Evolutionary conservation across 64 coral and sea anemone genomes (phyloP), one percentile per base, ranked within the genome.

Genomic region (Orbicella faveolata): DNA sequence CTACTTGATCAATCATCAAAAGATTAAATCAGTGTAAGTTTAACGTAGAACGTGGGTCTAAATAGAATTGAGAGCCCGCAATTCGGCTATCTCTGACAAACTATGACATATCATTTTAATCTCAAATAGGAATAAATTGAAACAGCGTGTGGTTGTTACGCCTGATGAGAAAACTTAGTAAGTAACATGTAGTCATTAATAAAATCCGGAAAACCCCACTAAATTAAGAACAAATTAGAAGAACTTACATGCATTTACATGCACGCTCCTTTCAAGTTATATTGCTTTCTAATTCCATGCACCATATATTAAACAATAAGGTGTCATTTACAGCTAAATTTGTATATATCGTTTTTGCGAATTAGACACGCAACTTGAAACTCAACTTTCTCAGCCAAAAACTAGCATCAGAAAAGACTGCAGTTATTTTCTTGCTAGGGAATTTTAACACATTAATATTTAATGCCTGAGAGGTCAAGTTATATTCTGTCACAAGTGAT

Each of bases 401-500:
- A 23, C 67, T 33, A 26, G 8, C 4, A 48, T 48, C 67, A 11
- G 67, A 25, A 9, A 70, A 33, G 10, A 23, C 9, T n/a, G 3
- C 23, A 70, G 21, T n/a, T 70, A 26, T 70, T 70, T 70, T n/a
- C 9, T 70, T 70, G 21, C 23, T 70, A 23, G 6, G 67, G 67
- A 23, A 70, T 70, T 70, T 25, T 70, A 23, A 70, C 25, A 25
- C 67, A 70, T 70, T 6, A 70, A 70, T 70, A 26, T 70, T 70
- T 26, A 70, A 26, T 76, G 21, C 34, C 36, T 39, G 34, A 51
- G 75, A 78, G 36, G 75, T 78, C 36, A 52, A 51, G 17, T 78
- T 70, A 70, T 70, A n/a, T 23, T n/a, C 66, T 69, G 66, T 69
- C 67, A 70, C 67, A 70, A 70, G n/a, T 78, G 44, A 44, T 21